These are phyloP conservation scores for Argyresthia goedartella DNA, from an alignment of 2,888 invertebrate species.

Conservation along the genomic window DNA sequence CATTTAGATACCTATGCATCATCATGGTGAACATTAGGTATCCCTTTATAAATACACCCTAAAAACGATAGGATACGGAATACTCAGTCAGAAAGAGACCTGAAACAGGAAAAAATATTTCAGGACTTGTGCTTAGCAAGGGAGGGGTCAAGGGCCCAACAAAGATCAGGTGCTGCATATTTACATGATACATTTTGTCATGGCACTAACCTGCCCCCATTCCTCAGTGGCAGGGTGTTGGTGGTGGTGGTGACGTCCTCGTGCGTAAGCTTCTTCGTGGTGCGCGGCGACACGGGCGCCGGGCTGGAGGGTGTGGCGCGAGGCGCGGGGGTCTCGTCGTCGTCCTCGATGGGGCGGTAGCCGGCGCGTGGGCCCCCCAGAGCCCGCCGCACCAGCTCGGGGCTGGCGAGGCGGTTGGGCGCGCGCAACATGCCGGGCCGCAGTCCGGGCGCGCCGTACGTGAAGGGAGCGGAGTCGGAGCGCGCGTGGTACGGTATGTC, in stretches of 20 bases:
- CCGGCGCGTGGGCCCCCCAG: slow-evolving; percentile 50
- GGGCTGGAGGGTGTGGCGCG: slow-evolving; percentile 27
- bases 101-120: background rate
- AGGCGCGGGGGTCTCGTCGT: slow-evolving; percentile 38
- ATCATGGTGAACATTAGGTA: too few relatives aligned
- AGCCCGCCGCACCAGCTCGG: slow-evolving; percentile 85
- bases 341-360: slow-evolving; percentile 52
- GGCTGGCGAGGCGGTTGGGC: slow-evolving; percentile 84
- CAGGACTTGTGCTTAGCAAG: too few relatives aligned
- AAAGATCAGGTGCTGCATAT: too few relatives aligned
- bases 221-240: slow-evolving; percentile 33
- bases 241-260: slow-evolving; percentile 52
- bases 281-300: slow-evolving; percentile 37
- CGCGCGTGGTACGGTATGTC: slow-evolving; percentile 93
- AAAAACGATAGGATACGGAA: too few relatives aligned
- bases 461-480: slow-evolving; percentile 89
- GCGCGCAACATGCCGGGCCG: slow-evolving; percentile 76
- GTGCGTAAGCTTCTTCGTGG: slow-evolving; percentile 46
- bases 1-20: too few relatives aligned
- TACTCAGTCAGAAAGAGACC: too few relatives aligned
- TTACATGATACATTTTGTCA: too few relatives aligned
- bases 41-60: too few relatives aligned
- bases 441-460: slow-evolving; percentile 80
- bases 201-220: slow-evolving; percentile 52
- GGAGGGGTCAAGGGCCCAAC: too few relatives aligned